Evolutionary conservation across 2,797 vertebrate genomes (phyloP).

Genomic region (Bucorvus abyssinicus): DNA sequence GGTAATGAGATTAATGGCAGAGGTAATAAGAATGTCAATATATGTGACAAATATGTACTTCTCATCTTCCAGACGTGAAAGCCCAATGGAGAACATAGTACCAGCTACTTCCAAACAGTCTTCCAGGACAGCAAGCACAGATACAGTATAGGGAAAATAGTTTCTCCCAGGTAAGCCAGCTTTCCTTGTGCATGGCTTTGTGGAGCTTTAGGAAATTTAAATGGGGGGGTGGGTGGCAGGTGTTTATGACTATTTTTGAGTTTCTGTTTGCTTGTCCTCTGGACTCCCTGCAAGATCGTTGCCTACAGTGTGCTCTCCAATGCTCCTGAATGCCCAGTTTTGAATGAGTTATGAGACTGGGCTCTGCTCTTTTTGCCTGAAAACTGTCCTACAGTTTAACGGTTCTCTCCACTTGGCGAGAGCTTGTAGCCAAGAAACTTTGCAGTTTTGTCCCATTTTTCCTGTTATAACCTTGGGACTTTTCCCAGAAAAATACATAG

Average conservation of each 20-base stretch:
- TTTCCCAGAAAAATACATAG: background rate
- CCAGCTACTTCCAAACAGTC: background rate
- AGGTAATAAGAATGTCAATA: constrained; percentile 13
- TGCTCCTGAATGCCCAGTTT: background rate
- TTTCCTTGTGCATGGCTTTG: background rate
- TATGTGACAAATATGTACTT: constrained; percentile 14
- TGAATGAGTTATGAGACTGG: background rate
- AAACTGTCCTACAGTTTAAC: background rate
- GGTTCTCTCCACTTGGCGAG: background rate
- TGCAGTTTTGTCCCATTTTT: background rate
- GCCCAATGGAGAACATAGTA: background rate
- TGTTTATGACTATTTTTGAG: background rate
- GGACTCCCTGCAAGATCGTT: background rate
- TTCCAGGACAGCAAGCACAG: background rate
- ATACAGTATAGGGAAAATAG: background rate
- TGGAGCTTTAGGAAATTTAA: background rate
- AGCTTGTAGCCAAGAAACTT: background rate
- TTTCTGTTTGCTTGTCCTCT: background rate
- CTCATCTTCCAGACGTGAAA: background rate
- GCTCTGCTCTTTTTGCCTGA: background rate
- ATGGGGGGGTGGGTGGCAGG: background rate
- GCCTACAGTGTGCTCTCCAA: background rate
- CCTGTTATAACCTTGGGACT: background rate
- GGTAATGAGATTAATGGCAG: constrained; percentile 40
- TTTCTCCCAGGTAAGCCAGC: background rate